These are phyloP conservation scores for Coreoperca whiteheadi DNA, from an alignment of 2,113 vertebrate genomes.

Conservation along the genomic window DNA sequence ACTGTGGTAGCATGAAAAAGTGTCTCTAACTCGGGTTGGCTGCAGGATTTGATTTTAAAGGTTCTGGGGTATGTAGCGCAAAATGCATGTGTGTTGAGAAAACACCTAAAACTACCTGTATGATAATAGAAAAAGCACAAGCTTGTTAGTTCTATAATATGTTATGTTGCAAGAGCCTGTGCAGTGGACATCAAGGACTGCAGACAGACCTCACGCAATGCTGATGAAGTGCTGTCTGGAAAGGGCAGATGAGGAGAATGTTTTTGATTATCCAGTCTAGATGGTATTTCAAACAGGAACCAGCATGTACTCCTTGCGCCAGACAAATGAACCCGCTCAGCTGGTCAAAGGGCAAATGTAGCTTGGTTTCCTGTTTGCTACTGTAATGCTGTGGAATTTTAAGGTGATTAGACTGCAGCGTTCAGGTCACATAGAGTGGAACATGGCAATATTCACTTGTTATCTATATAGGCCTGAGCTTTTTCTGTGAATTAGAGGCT, in stretches of 20 bases:
- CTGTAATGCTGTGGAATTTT: slow-evolving; percentile 68
- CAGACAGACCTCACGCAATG: slow-evolving; percentile 50
- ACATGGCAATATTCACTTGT: slow-evolving; percentile 41
- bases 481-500: slow-evolving; percentile 58
- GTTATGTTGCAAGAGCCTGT: slow-evolving; percentile 47
- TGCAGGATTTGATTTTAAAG: slow-evolving; percentile 42
- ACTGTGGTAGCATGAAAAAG: not conserved
- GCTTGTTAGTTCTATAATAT: slow-evolving; percentile 35
- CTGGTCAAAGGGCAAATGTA: slow-evolving; percentile 71
- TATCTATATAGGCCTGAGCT: slow-evolving; percentile 15
- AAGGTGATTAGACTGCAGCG: slow-evolving; percentile 68
- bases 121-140: slow-evolving; percentile 36
- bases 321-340: slow-evolving; percentile 62
- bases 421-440: slow-evolving; percentile 58
- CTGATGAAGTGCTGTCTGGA: slow-evolving; percentile 71
- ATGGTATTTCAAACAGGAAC: slow-evolving; percentile 72
- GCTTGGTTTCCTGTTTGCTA: slow-evolving; percentile 61
- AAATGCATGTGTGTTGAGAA: slow-evolving; percentile 2
- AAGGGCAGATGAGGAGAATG: slow-evolving; percentile 62
- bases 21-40: slow-evolving; percentile 10
- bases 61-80: slow-evolving; percentile 7
- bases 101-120: slow-evolving; percentile 15
- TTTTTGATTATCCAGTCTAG: slow-evolving; percentile 80
- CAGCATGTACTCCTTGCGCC: slow-evolving; percentile 48
- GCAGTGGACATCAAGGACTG: slow-evolving; percentile 65